These are phyloP conservation scores for Hetaerina titia DNA, from an alignment of 2,888 invertebrate genomes.

Conservation along the genomic window DNA sequence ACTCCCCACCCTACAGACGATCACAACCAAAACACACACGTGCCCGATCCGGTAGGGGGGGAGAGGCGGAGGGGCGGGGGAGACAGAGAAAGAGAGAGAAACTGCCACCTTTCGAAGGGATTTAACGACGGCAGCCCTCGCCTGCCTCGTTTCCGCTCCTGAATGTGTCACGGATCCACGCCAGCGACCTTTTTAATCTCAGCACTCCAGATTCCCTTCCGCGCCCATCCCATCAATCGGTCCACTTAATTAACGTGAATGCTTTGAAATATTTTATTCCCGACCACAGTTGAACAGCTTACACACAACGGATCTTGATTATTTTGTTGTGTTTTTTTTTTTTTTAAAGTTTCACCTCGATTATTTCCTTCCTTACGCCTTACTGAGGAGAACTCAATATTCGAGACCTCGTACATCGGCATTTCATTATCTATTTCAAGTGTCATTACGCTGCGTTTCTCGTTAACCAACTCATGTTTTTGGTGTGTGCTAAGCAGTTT, in stretches of 20 bases:
- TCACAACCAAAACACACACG: constrained; percentile 5
- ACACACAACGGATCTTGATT: background rate
- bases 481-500: too few relatives aligned
- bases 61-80: background rate
- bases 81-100: background rate
- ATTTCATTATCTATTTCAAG: too few relatives aligned
- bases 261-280: background rate
- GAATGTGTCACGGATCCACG: too few relatives aligned
- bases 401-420: too few relatives aligned
- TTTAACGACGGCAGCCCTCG: background rate
- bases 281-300: background rate
- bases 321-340: too few relatives aligned
- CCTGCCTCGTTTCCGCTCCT: background rate
- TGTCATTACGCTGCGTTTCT: too few relatives aligned
- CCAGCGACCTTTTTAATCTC: background rate
- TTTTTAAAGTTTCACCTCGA: background rate
- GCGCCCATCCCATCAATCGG: background rate
- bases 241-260: constrained; percentile 8
- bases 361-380: background rate
- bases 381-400: too few relatives aligned
- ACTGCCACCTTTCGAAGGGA: background rate
- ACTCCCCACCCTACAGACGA: background rate
- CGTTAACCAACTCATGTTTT: too few relatives aligned
- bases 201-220: background rate
- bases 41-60: background rate